phyloP scores from a whole-genome alignment of 2,888 invertebrate species.

The Hemaris fuciformis region DNA sequence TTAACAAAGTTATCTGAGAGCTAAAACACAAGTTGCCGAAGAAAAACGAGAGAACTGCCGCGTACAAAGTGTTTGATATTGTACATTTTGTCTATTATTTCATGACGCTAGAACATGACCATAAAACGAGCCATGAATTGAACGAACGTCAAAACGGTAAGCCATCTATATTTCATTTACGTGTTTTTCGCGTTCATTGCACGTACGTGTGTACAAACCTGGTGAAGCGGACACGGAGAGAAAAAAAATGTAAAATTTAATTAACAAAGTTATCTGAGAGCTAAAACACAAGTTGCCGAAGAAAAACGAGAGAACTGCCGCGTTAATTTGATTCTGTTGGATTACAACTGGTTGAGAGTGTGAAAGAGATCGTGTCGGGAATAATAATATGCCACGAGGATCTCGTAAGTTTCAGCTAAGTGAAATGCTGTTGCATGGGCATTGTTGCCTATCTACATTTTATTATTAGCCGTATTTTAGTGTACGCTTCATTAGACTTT shows the following conservation, averaged over 20 bases:
- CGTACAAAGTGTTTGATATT: constrained; percentile 37
- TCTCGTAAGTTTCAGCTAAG: constrained; percentile 10
- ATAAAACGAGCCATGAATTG: neutral
- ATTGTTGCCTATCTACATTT: constrained; percentile 2
- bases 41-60: constrained; percentile 76
- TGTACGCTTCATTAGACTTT: too few relatives aligned
- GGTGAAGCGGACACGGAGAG: constrained; percentile 41
- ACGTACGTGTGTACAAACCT: constrained; percentile 52
- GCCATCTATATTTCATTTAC: neutral
- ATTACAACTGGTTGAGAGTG: constrained; percentile 69
- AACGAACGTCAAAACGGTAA: neutral
- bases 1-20: constrained; percentile 75
- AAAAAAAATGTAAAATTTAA: constrained; percentile 75
- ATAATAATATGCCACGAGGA: constrained; percentile 37
- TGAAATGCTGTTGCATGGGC: neutral
- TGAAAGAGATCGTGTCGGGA: constrained; percentile 59
- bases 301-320: constrained; percentile 76
- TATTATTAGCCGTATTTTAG: too few relatives aligned
- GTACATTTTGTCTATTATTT: too few relatives aligned
- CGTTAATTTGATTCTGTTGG: constrained; percentile 76
- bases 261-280: constrained; percentile 75
- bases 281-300: constrained; percentile 77
- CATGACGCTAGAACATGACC: too few relatives aligned
- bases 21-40: constrained; percentile 77
- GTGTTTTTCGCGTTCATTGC: constrained; percentile 16